A percentile compares a stretch with the other conserved stretches of the same genome.
Evolutionary conservation across 2,888 invertebrate species (phyloP).

Genomic region (Ichneumon xanthorius): DNA sequence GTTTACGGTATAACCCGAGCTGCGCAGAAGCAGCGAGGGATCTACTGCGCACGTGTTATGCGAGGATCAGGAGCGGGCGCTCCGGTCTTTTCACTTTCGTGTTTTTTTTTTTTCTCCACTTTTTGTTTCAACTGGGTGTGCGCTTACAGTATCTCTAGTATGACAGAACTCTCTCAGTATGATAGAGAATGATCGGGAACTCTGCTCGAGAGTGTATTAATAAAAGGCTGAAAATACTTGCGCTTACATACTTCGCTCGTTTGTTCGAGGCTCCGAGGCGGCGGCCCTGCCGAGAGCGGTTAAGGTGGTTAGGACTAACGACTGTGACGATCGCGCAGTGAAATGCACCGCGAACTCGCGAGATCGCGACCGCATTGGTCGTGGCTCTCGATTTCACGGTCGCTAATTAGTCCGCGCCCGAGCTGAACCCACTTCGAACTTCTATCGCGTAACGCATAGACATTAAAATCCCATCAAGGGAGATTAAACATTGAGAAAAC

Average conservation of each 20-base stretch:
- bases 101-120: background rate
- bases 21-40: conserved; percentile 48
- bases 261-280: conserved; percentile 3
- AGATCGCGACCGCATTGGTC: conserved; percentile 72
- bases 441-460: conserved; percentile 17
- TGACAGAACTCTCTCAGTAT: background rate
- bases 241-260: conserved; percentile 5
- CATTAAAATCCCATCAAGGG: conserved; percentile 8
- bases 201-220: conserved; percentile 32
- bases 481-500: background rate
- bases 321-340: conserved; percentile 73
- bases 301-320: conserved; percentile 75
- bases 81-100: conserved; percentile 26
- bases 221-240: conserved; percentile 22
- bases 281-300: conserved; percentile 63
- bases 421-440: conserved; percentile 16
- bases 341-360: conserved; percentile 55
- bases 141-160: background rate
- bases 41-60: conserved; percentile 24
- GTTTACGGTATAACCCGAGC: conserved; percentile 74
- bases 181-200: conserved; percentile 6
- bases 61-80: conserved; percentile 37
- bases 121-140: conserved; percentile 4
- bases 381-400: conserved; percentile 75
- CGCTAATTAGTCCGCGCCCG: conserved; percentile 75